Conservation (phyloP, 23 tunicate species). For the Phallusia fumigata region DNA sequence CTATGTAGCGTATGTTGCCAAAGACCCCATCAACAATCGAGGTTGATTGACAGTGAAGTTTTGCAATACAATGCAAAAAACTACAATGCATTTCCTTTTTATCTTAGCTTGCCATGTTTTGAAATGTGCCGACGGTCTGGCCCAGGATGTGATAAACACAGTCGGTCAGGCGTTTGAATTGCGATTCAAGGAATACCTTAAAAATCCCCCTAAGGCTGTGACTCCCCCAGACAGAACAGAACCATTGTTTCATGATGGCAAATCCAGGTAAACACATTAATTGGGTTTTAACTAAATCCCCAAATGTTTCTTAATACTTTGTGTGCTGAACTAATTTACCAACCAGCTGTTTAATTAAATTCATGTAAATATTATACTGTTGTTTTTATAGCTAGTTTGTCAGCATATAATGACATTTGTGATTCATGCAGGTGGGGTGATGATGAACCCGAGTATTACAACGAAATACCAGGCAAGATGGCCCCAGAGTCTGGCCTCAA, state of each 20-base stretch:
- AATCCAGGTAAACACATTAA: constrained; percentile 46
- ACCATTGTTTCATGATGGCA: constrained; percentile 96
- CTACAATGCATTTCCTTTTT: too few species aligned
- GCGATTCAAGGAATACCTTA: constrained; percentile 89
- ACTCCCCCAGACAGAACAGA: constrained; percentile 97
- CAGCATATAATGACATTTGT: not conserved
- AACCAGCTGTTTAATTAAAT: not conserved
- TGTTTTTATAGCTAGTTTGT: not conserved
- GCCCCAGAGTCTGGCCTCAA: constrained; percentile 75
- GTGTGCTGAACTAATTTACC: not conserved
- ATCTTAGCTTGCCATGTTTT: constrained; percentile 85
- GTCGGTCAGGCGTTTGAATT: constrained; percentile 96
- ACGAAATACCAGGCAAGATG: constrained; percentile 75
- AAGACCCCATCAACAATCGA: constrained; percentile 85
- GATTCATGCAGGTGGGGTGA: constrained; percentile 77
- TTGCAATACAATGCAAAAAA: not conserved
- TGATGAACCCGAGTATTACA: constrained; percentile 96
- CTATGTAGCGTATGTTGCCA: constrained; percentile 96
- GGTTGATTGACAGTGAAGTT: constrained; percentile 29
- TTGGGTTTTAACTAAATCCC: not conserved
- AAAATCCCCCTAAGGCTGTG: constrained; percentile 92
- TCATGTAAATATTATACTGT: not conserved
- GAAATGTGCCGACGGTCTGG: constrained; percentile 84
- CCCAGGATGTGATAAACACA: constrained; percentile 91
- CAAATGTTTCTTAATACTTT: too few species aligned